A percentile compares a stretch with the other conserved stretches of the same genome.
These are phyloP conservation scores for Myotis daubentonii DNA, from an alignment of 2,797 vertebrate genomes.

Conservation along the genomic window DNA sequence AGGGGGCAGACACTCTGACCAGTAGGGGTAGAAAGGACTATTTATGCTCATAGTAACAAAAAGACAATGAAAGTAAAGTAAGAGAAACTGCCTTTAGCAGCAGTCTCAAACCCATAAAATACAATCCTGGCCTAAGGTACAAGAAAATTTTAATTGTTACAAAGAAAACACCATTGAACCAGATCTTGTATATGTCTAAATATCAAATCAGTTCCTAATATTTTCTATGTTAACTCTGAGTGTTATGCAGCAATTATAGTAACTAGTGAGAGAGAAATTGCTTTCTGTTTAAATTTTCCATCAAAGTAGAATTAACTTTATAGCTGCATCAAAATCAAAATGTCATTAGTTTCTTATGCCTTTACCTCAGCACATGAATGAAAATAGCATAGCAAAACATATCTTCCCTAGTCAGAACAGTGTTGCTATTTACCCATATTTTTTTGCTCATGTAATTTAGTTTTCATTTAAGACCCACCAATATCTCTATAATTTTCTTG, in stretches of 20 bases:
- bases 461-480: slow-evolving; percentile 19
- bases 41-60: slow-evolving; percentile 31
- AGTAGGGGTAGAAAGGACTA: neutral
- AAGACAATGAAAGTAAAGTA: slow-evolving; percentile 11
- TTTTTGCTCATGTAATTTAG: neutral
- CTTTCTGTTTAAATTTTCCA: slow-evolving; percentile 58
- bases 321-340: slow-evolving; percentile 59
- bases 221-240: slow-evolving; percentile 44
- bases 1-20: no score
- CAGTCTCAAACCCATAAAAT: slow-evolving; percentile 39
- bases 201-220: slow-evolving; percentile 19
- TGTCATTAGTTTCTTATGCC: slow-evolving; percentile 27
- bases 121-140: neutral
- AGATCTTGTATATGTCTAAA: slow-evolving; percentile 38
- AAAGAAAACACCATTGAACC: slow-evolving; percentile 30
- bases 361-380: slow-evolving; percentile 95
- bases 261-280: slow-evolving; percentile 58
- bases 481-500: slow-evolving; percentile 13
- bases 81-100: neutral
- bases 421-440: neutral
- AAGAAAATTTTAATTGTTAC: slow-evolving; percentile 39
- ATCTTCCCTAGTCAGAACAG: neutral
- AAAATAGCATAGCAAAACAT: slow-evolving; percentile 93
- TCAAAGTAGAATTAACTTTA: slow-evolving; percentile 43
- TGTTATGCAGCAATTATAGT: slow-evolving; percentile 49